Conservation (phyloP, 2,797 vertebrate species). For the Hydrophis major region DNA sequence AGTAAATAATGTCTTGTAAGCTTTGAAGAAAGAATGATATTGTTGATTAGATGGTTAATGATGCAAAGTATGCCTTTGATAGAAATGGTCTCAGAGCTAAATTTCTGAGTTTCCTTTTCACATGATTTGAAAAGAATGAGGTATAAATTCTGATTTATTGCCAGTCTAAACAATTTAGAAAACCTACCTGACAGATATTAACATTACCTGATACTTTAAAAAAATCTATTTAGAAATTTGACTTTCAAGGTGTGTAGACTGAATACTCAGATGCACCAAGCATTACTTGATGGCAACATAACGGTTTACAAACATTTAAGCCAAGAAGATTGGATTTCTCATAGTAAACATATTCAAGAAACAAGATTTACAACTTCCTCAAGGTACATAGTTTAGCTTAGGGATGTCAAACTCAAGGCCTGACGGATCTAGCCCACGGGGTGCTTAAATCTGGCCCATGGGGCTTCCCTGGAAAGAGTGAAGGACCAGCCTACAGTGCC, state of each 20-base stretch:
- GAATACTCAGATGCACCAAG: slow-evolving; percentile 64
- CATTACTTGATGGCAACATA: slow-evolving; percentile 63
- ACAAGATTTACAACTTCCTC: slow-evolving; percentile 23
- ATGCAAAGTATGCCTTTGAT: slow-evolving; percentile 76
- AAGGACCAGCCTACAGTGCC: no score
- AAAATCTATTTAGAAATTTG: slow-evolving; percentile 69
- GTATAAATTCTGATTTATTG: slow-evolving; percentile 63
- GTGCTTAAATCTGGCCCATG: no score
- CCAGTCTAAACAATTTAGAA: slow-evolving; percentile 81
- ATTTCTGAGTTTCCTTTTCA: slow-evolving; percentile 54
- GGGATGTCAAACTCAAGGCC: not conserved
- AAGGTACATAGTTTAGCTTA: not conserved
- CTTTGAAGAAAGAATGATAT: slow-evolving; percentile 60
- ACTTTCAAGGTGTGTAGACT: slow-evolving; percentile 55
- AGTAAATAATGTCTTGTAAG: slow-evolving; percentile 51
- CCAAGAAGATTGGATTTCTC: slow-evolving; percentile 40
- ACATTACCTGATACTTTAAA: slow-evolving; percentile 82
- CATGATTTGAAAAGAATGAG: slow-evolving; percentile 72
- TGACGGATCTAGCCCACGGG: rapidly evolving
- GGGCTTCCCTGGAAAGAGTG: no score
- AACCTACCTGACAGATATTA: slow-evolving; percentile 71
- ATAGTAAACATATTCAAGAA: slow-evolving; percentile 43
- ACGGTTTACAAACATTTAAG: slow-evolving; percentile 59
- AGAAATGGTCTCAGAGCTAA: slow-evolving; percentile 73
- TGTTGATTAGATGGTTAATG: slow-evolving; percentile 77